Percentiles rank a stretch among this genome's conserved stretches.
phyloP scores from a whole-genome alignment of 2,797 vertebrate genomes.

The Rhynchonycteris naso region DNA sequence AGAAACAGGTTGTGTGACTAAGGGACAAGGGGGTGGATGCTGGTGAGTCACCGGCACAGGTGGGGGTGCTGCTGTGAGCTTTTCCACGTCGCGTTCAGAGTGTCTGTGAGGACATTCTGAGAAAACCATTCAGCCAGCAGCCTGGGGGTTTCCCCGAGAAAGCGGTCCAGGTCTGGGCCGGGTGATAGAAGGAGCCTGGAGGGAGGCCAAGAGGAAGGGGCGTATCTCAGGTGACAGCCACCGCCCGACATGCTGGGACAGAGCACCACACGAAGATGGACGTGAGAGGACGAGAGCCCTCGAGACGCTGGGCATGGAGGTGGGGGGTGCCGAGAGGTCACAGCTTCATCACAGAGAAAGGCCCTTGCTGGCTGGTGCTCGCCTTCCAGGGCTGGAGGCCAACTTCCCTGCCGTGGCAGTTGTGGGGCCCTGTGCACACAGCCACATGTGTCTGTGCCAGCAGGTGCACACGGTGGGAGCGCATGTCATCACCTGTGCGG shows the following conservation, averaged over 20 bases:
- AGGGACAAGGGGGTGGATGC: conserved; percentile 49
- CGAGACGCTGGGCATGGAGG: neutral
- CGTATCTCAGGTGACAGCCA: no score
- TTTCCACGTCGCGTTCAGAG: neutral
- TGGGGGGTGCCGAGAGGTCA: no score
- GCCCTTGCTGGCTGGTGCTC: neutral
- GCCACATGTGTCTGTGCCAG: neutral
- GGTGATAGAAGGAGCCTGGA: neutral
- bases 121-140: neutral
- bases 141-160: neutral
- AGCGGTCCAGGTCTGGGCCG: neutral
- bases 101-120: conserved; percentile 44
- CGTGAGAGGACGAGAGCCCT: neutral
- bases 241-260: neutral
- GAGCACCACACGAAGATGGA: neutral
- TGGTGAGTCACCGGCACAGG: conserved; percentile 44
- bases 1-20: conserved; percentile 49
- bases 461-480: neutral
- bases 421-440: fast-evolving
- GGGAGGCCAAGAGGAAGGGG: neutral
- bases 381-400: neutral
- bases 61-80: conserved; percentile 38
- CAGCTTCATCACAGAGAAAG: neutral
- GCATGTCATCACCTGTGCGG: fast-evolving
- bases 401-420: no score